These are phyloP conservation scores for Nannospalax galili DNA, from an alignment of 2,113 vertebrate species.

Conservation along the genomic window DNA sequence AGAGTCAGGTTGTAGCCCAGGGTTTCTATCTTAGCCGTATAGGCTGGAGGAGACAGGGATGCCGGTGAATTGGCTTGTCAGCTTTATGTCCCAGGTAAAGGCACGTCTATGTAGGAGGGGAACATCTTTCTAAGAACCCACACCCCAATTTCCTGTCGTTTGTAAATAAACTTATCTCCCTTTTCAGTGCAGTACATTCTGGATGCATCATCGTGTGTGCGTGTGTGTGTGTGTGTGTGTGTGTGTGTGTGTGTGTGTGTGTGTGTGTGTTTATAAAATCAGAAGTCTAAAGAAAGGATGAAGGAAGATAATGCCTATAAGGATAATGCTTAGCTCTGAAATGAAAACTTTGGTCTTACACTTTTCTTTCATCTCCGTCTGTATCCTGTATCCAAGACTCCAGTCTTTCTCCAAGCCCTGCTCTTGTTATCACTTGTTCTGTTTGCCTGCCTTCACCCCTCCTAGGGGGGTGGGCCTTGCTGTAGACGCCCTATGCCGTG, in stretches of 20 bases:
- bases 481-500: conserved; percentile 38
- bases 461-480: background rate
- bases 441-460: background rate
- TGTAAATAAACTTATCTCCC: background rate
- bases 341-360: background rate
- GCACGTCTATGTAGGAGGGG: background rate
- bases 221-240: background rate
- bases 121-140: background rate
- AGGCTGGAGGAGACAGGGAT: background rate
- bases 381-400: background rate
- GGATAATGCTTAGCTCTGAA: background rate
- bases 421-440: background rate
- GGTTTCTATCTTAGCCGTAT: background rate
- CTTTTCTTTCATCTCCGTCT: background rate
- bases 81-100: background rate
- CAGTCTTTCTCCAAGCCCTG: background rate
- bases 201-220: no score
- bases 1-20: background rate
- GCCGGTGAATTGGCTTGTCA: background rate
- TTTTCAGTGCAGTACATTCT: background rate
- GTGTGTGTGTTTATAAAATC: background rate
- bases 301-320: background rate
- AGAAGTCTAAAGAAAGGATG: background rate
- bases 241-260: background rate
- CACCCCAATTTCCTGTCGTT: background rate